Conservation (phyloP, 2,888 invertebrate species). For the Andricus curvator region DNA sequence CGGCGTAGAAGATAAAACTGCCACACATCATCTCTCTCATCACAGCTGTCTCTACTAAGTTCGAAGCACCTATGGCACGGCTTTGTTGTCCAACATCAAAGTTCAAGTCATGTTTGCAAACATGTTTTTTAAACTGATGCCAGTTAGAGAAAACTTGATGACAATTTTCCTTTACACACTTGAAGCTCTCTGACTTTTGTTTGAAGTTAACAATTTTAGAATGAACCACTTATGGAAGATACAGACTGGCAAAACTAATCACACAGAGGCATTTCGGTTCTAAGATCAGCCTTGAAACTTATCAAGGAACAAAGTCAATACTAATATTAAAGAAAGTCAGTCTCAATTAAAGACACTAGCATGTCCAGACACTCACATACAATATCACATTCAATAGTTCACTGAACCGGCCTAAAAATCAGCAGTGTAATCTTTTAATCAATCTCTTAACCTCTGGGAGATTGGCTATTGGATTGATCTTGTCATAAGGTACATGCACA, state of each 20-base stretch:
- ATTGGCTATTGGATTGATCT: background rate
- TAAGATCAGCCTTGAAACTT: too few relatives aligned
- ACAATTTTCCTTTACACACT: background rate
- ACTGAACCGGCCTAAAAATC: background rate
- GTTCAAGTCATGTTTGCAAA: background rate
- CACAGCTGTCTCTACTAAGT: background rate
- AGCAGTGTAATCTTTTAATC: background rate
- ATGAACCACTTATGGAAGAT: background rate
- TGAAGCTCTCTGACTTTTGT: background rate
- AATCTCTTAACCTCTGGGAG: conserved; percentile 3
- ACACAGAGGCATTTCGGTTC: background rate
- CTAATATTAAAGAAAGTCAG: background rate
- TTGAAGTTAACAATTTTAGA: background rate
- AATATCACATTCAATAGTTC: too few relatives aligned
- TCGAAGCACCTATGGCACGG: background rate
- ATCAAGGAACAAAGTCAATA: background rate
- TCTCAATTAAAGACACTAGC: background rate
- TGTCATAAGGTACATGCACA: background rate
- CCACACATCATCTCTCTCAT: too few relatives aligned
- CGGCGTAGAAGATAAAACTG: too few relatives aligned
- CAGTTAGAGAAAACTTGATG: background rate
- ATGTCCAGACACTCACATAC: background rate
- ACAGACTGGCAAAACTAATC: background rate
- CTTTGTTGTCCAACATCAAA: background rate
- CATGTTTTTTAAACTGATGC: background rate